Evolutionary conservation across 2,888 invertebrate species (phyloP), one percentile per base, ranked within the genome.

Genomic region (Tetragonisca angustula): DNA sequence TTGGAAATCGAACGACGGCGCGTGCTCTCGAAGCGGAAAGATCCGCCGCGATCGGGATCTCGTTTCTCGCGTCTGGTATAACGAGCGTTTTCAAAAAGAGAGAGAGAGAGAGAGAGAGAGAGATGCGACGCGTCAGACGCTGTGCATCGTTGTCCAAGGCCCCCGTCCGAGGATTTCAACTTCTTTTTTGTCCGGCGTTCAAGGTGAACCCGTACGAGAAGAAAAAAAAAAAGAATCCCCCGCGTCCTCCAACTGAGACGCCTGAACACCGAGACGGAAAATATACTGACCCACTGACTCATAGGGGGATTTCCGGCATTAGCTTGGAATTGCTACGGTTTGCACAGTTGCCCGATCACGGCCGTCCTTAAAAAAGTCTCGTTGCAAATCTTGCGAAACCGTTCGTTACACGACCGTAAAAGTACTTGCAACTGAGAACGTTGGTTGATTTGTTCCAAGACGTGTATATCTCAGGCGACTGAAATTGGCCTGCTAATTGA

Each of bases 241-340:
- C 43, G 49, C 75, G 71, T 75, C 61, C 79, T 77, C 76, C 64
- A 65, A 43, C 56, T 6, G 70, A 78, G 79, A 76, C 71, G 43
- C 56, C 36, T 27, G n/a, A 52, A 43, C 65, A 27, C 68, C 32
- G n/a, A 72, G 24, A 79, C 61, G 72, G 76, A 72, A 81, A 77
- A 84, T 81, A 70, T 83, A 76, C 81, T 76, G 85, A 81, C 84
- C 85, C 84, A 81, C 70, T 84, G 84, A 84, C 81, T 84, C 76
- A 78, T 74, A 36, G 72, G 81, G 78, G 2, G 67, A 85, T 84
- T 85, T 84, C 81, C 85, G 85, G 85, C 74, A 80, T 76, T 80
- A 62, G 68, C 62, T 43, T 61, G 73, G 69, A 67, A 76, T 80
- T 59, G 62, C 64, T 59, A 52, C 59, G 52, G 43, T 43, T 43